phyloP scores from a whole-genome alignment of 2,113 vertebrate genomes.

The Ranitomeya imitator region DNA sequence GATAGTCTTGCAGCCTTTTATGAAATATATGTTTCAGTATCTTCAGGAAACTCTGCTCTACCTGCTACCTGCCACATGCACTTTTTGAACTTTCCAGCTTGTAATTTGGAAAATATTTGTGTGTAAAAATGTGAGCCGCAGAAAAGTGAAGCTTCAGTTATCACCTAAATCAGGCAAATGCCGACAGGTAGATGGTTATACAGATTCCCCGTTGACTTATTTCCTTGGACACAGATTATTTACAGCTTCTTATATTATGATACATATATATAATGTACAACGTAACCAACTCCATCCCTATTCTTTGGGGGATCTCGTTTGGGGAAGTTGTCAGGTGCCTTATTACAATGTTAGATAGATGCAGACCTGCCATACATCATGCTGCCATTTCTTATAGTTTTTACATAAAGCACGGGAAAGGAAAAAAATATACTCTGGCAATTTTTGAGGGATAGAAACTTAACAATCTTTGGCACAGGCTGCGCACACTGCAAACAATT shows the following conservation, averaged over 20 bases:
- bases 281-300: slow-evolving; percentile 57
- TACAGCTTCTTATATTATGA: slow-evolving; percentile 59
- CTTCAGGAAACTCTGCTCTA: slow-evolving; percentile 39
- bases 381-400: slow-evolving; percentile 55
- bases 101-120: slow-evolving; percentile 57
- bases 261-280: slow-evolving; percentile 59
- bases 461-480: slow-evolving; percentile 24
- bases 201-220: slow-evolving; percentile 58
- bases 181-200: slow-evolving; percentile 59
- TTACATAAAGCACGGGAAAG: slow-evolving; percentile 52
- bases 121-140: slow-evolving; percentile 54
- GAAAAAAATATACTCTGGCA: slow-evolving; percentile 48
- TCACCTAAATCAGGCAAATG: slow-evolving; percentile 59
- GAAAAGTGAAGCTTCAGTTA: slow-evolving; percentile 58
- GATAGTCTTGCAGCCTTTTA: background rate
- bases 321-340: slow-evolving; percentile 58
- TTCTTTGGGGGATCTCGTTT: slow-evolving; percentile 59
- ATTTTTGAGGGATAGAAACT: slow-evolving; percentile 45
- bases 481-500: slow-evolving; percentile 38
- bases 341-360: slow-evolving; percentile 58
- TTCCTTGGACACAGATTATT: slow-evolving; percentile 60
- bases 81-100: slow-evolving; percentile 50
- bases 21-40: slow-evolving; percentile 25
- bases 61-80: slow-evolving; percentile 40
- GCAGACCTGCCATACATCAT: slow-evolving; percentile 55